Conservation (phyloP, 2,888 invertebrate species). For the Seira sanloemensis region DNA sequence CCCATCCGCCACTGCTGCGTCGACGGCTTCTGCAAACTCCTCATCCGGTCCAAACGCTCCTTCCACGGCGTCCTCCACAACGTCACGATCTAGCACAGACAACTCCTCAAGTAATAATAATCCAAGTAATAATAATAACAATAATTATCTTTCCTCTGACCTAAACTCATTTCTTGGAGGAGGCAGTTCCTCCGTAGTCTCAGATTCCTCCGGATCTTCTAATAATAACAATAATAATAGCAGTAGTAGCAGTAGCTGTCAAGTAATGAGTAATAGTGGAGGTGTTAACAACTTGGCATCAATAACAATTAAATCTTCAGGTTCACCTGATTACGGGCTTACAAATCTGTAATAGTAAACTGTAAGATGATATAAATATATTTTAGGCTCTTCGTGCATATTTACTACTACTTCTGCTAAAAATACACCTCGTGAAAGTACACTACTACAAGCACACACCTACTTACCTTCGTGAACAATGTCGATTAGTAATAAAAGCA, state of each 20-base stretch:
- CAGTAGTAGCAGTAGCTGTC: conserved; percentile 34
- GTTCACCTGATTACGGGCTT: conserved; percentile 85
- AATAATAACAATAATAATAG: conserved; percentile 47
- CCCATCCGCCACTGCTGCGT: conserved; percentile 75
- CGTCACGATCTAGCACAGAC: conserved; percentile 27
- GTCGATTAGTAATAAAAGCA: conserved; percentile 26
- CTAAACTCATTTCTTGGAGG: conserved; percentile 62
- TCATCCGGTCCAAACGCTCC: conserved; percentile 33
- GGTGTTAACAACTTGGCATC: conserved; percentile 32
- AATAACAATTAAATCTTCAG: conserved; percentile 68
- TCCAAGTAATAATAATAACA: conserved; percentile 64
- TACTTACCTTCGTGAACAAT: conserved; percentile 5
- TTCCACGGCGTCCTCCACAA: conserved; percentile 78
- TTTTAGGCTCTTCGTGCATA: no score
- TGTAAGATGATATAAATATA: conserved; percentile 1
- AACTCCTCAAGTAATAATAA: conserved; percentile 53
- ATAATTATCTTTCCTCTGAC: conserved; percentile 69
- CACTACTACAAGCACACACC: neutral
- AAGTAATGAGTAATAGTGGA: conserved; percentile 35
- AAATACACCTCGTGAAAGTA: neutral
- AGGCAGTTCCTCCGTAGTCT: conserved; percentile 50
- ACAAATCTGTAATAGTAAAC: conserved; percentile 77
- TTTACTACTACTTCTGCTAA: no score
- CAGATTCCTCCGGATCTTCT: conserved; percentile 60
- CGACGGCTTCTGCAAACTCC: conserved; percentile 19